A percentile compares a stretch with the other conserved stretches of the same genome.
Evolutionary conservation across 1,140 invertebrate genomes (phyloP).

Genomic region (Daktulosphaira vitifoliae): DNA sequence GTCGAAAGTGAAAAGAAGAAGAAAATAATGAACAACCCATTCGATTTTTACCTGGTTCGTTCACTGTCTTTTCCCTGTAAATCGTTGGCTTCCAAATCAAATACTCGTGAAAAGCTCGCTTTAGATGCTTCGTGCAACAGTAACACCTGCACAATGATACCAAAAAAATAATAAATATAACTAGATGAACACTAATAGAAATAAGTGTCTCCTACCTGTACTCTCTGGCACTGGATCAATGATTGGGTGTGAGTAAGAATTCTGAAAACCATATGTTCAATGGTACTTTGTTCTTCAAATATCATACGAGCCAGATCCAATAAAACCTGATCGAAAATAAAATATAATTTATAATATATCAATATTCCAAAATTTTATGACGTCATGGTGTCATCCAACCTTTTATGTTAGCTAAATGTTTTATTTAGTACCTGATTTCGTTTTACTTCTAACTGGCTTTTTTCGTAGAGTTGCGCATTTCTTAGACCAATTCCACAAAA

Average conservation of each 20-base stretch:
- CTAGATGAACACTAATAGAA: too few relatives aligned
- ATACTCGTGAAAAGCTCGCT: slow-evolving; percentile 79
- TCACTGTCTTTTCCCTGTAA: slow-evolving; percentile 61
- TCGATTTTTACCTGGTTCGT: slow-evolving; percentile 52
- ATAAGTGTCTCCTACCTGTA: slow-evolving; percentile 56
- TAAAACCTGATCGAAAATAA: slow-evolving; percentile 55
- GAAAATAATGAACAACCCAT: not conserved
- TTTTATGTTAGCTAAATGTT: too few relatives aligned
- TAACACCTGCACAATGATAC: slow-evolving; percentile 54
- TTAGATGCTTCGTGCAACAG: slow-evolving; percentile 80
- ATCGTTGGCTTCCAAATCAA: slow-evolving; percentile 78
- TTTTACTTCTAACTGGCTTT: slow-evolving; percentile 87
- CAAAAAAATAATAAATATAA: not conserved
- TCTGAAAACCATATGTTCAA: slow-evolving; percentile 87
- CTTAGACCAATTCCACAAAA: slow-evolving; percentile 88
- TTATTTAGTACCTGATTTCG: slow-evolving; percentile 77
- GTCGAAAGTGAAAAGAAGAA: not conserved
- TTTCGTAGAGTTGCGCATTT: slow-evolving; percentile 89
- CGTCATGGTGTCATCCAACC: not conserved
- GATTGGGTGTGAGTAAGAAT: slow-evolving; percentile 92
- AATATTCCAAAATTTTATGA: not conserved
- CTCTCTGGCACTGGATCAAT: slow-evolving; percentile 84
- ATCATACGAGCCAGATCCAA: slow-evolving; percentile 90
- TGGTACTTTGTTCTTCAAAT: slow-evolving; percentile 93
- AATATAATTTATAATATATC: not conserved